phyloP scores from a whole-genome alignment of 2,888 invertebrate genomes.

The Cybosia mesomella region DNA sequence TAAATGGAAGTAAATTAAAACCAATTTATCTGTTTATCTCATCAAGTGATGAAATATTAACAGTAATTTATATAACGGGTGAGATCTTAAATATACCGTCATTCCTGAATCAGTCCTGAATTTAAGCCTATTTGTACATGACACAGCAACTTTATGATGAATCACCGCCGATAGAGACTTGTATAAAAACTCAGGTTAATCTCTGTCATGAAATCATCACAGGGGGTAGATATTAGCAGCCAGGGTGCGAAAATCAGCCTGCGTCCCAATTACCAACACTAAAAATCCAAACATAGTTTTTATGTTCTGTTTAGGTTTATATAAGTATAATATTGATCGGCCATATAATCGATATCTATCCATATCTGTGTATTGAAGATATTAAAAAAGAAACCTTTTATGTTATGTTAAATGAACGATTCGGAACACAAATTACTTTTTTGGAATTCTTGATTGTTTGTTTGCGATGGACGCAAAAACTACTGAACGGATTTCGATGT shows the following conservation, averaged over 20 bases:
- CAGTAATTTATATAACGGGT: not conserved
- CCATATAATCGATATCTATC: too few species aligned
- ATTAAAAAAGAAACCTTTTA: too few species aligned
- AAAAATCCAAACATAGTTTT: too few species aligned
- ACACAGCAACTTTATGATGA: conserved; percentile 40
- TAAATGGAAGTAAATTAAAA: not conserved
- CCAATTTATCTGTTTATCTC: not conserved
- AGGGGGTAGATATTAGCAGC: conserved; percentile 23
- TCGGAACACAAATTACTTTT: too few species aligned
- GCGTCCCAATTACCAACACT: not conserved
- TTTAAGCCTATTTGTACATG: conserved; percentile 27
- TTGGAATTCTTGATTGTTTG: too few species aligned
- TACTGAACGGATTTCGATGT: too few species aligned
- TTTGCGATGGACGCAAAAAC: too few species aligned
- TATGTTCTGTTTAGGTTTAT: too few species aligned
- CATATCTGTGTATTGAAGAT: too few species aligned
- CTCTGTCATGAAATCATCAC: conserved; percentile 35
- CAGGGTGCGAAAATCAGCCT: not conserved
- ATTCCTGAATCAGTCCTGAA: not conserved
- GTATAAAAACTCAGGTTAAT: conserved; percentile 38
- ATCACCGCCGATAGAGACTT: conserved; percentile 27
- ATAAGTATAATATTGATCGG: too few species aligned
- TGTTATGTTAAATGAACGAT: too few species aligned
- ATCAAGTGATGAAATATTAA: not conserved
- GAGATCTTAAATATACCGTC: not conserved